Base-by-base conservation (phyloP, 2,888 invertebrate species). In the Ophioninae sp. region DNA sequence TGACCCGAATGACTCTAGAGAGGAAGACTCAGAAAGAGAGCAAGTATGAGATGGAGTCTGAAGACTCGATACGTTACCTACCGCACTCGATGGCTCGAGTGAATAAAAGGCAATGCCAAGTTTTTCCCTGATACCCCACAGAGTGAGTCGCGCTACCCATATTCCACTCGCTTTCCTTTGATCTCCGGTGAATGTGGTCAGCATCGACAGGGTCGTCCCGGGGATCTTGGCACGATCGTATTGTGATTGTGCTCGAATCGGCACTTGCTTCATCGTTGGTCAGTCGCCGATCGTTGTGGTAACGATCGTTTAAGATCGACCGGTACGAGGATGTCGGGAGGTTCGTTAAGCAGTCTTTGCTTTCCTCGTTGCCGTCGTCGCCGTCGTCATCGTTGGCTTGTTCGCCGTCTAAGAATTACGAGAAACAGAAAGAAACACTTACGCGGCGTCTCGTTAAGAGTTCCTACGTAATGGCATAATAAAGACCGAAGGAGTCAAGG, bases 161-260 rank as follows among this genome's bases (percentile, higher is more conserved):
- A 67, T 70, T 83, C 83, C 74, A 69, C 37, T 77, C 56, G 69
- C 56, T 83, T 82, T 80, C 44, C 77, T 80, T 85, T 83, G 81
- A 79, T 80, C 79, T 37, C 20, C 68, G 72, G 30, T 50, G 68
- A 44, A 72, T 62, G 79, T 59, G 61, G 20, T 62, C 23, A 44
- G 39, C 20, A 23, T 44, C 67, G 41, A 17, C 17, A 50, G 50
- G 50, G 44, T 72, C 67, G 67, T 84, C 72, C 41, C 23, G 57
- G 75, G 3, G 81, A 81, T 84, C 81, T 44, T 73, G 83, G 78
- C 81, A 83, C 80, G 83, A 81, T 83, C 83, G 69, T 81, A 83
- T 83, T 83, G 81, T 78, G 77, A 83, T 76, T 62, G 62, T 78
- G 61, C 69, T 74, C 69, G 80, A 83, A 59, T 7, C 44, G 65